Conservation (phyloP, 2,888 invertebrate genomes). For the Paralinhomoeus sp. region DNA sequence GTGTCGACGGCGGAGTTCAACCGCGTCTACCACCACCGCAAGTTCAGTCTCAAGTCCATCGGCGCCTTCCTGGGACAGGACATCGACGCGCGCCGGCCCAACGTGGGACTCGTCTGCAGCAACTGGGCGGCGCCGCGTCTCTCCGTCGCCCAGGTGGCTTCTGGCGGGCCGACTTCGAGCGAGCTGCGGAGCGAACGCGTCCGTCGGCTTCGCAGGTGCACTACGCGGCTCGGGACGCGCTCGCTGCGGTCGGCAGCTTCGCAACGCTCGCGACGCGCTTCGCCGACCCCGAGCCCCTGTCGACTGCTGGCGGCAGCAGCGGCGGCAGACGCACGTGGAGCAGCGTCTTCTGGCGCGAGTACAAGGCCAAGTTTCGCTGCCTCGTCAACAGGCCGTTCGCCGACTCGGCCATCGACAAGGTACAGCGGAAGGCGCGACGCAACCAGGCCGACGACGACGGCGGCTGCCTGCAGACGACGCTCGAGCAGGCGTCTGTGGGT, state of each 20-base stretch:
- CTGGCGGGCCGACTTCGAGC: too few species aligned
- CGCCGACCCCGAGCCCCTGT: too few species aligned
- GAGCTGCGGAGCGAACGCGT: not conserved
- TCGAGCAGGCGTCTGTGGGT: too few species aligned
- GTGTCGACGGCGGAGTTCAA: not conserved
- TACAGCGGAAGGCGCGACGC: too few species aligned
- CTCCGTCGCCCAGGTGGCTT: not conserved
- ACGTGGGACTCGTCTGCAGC: not conserved
- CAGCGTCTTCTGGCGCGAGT: too few species aligned
- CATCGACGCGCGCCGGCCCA: not conserved
- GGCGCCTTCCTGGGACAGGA: slow-evolving; percentile 1
- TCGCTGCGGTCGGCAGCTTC: not conserved
- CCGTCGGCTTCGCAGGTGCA: not conserved
- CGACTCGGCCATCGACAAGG: too few species aligned
- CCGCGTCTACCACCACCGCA: not conserved
- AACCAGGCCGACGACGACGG: too few species aligned
- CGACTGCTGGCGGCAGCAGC: too few species aligned
- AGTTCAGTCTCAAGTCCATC: slow-evolving; percentile 1
- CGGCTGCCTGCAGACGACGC: too few species aligned
- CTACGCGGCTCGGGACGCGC: slow-evolving; percentile 1
- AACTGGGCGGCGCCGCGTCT: not conserved
- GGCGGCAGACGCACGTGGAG: too few species aligned
- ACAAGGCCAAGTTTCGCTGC: too few species aligned
- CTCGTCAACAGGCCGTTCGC: too few species aligned
- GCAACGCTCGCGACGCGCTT: not conserved